A percentile compares a stretch with the other conserved stretches of the same genome.
Conservation (phyloP, 1,140 invertebrate species). For the Thalassaphorura encarpata region DNA sequence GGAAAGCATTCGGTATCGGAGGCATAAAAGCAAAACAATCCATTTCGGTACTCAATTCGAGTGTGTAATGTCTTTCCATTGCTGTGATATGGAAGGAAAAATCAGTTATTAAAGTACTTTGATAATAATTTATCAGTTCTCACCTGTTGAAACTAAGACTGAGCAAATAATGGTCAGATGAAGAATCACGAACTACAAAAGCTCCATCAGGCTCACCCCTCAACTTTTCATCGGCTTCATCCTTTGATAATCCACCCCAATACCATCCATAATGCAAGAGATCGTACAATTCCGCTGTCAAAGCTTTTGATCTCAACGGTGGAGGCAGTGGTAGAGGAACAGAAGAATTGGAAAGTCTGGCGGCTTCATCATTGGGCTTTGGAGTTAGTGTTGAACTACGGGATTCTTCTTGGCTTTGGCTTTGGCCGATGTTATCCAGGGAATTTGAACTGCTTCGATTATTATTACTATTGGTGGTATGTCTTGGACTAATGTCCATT, state of each 20-base stretch:
- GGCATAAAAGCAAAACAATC: slow-evolving; percentile 55
- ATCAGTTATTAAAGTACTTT: not conserved
- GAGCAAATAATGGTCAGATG: slow-evolving; percentile 56
- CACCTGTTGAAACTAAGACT: slow-evolving; percentile 48
- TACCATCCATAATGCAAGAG: slow-evolving; percentile 49
- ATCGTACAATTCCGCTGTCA: slow-evolving; percentile 28
- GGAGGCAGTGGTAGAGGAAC: not conserved
- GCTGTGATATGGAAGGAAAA: slow-evolving; percentile 41
- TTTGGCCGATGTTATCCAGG: too few relatives aligned
- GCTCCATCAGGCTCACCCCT: slow-evolving; percentile 62
- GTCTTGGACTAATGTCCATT: too few relatives aligned
- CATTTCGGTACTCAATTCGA: slow-evolving; percentile 55
- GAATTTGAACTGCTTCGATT: too few relatives aligned
- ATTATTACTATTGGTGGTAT: too few relatives aligned
- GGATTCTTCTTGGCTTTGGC: too few relatives aligned
- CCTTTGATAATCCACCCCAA: slow-evolving; percentile 52
- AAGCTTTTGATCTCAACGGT: not conserved
- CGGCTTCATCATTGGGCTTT: too few relatives aligned
- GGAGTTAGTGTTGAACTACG: not conserved
- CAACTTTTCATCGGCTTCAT: slow-evolving; percentile 52
- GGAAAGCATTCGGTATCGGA: slow-evolving; percentile 54
- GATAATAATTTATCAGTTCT: not conserved
- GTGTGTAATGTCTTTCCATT: slow-evolving; percentile 60
- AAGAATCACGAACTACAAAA: slow-evolving; percentile 65
- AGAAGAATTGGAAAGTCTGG: too few relatives aligned